Conservation (phyloP, 2,888 invertebrate genomes). For the Coleophora flavipennella region DNA sequence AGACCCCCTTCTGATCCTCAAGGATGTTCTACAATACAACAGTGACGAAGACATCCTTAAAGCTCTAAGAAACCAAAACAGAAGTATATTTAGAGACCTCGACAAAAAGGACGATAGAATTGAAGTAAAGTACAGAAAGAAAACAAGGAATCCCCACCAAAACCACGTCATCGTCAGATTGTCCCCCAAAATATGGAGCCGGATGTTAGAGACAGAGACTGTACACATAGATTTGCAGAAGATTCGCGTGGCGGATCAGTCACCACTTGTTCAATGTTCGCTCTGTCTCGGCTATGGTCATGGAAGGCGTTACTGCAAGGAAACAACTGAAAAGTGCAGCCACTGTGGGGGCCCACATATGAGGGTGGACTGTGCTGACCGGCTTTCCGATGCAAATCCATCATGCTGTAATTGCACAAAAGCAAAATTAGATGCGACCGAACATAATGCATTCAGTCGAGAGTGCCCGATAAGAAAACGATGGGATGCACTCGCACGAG, state of each 20-base stretch:
- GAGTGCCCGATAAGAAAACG: not conserved
- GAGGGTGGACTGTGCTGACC: not conserved
- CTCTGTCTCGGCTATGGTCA: not conserved
- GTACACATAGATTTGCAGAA: slow-evolving; percentile 15
- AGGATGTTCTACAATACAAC: not conserved
- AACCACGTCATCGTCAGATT: not conserved
- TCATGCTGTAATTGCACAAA: slow-evolving; percentile 3
- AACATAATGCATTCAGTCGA: not conserved
- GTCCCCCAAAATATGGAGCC: slow-evolving; percentile 9
- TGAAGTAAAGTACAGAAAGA: not conserved
- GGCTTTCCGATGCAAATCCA: not conserved
- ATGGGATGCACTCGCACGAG: not conserved
- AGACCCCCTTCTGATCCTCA: slow-evolving; percentile 8
- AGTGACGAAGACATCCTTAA: not conserved
- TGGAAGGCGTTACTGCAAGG: not conserved
- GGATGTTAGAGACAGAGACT: slow-evolving; percentile 2
- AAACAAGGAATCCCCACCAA: not conserved
- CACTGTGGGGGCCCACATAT: not conserved
- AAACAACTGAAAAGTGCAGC: not conserved
- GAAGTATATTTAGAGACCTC: not conserved
- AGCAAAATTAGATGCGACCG: not conserved
- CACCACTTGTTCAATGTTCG: slow-evolving; percentile 14
- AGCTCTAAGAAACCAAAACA: not conserved
- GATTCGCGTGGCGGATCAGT: slow-evolving; percentile 11
- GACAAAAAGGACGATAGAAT: not conserved